Evolutionary conservation across 2,113 vertebrate species (phyloP).

Genomic region (Psilopsiagon aymara): DNA sequence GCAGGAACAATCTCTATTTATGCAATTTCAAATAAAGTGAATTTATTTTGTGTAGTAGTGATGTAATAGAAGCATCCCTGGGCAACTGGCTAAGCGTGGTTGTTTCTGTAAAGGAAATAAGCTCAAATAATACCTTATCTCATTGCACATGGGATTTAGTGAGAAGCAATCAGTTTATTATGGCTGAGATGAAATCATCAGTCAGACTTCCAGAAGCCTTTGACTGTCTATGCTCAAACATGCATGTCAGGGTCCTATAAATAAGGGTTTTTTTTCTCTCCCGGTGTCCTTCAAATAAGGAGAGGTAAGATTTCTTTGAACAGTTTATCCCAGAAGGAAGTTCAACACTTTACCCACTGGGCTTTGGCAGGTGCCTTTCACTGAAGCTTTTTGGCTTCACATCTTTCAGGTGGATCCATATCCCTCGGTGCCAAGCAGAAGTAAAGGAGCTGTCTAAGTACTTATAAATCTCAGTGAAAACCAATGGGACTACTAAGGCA

Average conservation of each 20-base stretch:
- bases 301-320: not conserved
- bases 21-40: not conserved
- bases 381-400: not conserved
- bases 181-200: not conserved
- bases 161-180: not conserved
- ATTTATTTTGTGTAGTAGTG: not conserved
- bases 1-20: not conserved
- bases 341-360: not conserved
- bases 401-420: not conserved
- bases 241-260: not conserved
- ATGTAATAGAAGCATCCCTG: not conserved
- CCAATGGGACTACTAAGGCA: not conserved
- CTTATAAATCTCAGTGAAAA: not conserved
- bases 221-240: not conserved
- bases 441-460: not conserved
- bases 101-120: not conserved
- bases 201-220: not conserved
- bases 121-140: not conserved
- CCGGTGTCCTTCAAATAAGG: not conserved
- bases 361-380: not conserved
- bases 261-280: fast-evolving
- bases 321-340: not conserved
- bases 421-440: not conserved
- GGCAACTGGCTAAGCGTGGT: not conserved
- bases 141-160: not conserved